Percentiles rank a stretch among this genome's conserved stretches.
Conservation (phyloP, 1,140 invertebrate genomes). For the Mylabris phalerata region DNA sequence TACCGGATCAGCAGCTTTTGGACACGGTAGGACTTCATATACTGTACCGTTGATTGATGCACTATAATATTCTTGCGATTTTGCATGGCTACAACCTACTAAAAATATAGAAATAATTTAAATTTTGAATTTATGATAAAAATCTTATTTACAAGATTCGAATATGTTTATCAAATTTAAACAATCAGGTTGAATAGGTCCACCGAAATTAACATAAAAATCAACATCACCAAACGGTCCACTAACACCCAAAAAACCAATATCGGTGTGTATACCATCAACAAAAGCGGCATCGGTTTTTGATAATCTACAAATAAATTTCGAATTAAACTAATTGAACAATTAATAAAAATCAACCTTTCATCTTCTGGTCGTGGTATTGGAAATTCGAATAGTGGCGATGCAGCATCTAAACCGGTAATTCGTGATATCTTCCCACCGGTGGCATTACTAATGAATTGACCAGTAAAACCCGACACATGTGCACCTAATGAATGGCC, state of each 20-base stretch:
- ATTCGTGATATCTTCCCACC: slow-evolving; percentile 51
- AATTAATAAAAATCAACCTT: too few relatives aligned
- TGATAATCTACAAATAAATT: slow-evolving; percentile 25
- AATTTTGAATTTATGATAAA: background rate
- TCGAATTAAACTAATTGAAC: too few relatives aligned
- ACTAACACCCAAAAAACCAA: slow-evolving; percentile 63
- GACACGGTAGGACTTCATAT: too few relatives aligned
- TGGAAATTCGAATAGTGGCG: slow-evolving; percentile 32
- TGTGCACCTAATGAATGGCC: slow-evolving; percentile 57
- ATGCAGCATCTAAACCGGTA: slow-evolving; percentile 63
- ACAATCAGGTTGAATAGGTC: slow-evolving; percentile 72
- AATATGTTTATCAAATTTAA: slow-evolving; percentile 34
- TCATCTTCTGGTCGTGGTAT: too few relatives aligned
- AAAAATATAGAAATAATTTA: slow-evolving; percentile 4
- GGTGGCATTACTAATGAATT: slow-evolving; percentile 31
- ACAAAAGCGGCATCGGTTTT: slow-evolving; percentile 73
- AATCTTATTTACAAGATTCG: slow-evolving; percentile 16
- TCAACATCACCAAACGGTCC: slow-evolving; percentile 72
- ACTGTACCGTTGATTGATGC: background rate
- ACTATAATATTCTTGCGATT: slow-evolving; percentile 17
- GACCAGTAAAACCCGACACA: slow-evolving; percentile 50
- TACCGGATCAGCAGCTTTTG: too few relatives aligned
- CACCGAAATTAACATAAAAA: slow-evolving; percentile 78
- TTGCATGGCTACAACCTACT: slow-evolving; percentile 25
- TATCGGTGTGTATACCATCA: slow-evolving; percentile 86